phyloP scores from a whole-genome alignment of 2,113 vertebrate genomes.

The Isichthys henryi region DNA sequence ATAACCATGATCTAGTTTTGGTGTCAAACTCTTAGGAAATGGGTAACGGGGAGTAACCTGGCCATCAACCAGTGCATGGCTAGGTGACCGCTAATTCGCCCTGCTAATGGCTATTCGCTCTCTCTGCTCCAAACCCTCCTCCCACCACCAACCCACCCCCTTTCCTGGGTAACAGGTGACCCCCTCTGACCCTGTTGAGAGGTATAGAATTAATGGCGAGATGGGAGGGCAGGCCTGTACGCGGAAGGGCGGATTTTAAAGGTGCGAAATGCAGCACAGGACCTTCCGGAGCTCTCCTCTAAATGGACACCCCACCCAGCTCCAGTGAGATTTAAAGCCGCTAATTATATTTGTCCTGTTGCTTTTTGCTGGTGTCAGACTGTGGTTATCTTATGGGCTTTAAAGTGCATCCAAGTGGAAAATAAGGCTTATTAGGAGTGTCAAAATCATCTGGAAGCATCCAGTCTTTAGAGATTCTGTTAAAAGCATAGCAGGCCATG shows the following conservation, averaged over 20 bases:
- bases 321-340: neutral
- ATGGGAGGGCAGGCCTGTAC: neutral
- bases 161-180: neutral
- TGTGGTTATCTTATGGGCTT: neutral
- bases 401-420: neutral
- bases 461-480: neutral
- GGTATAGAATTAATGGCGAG: neutral
- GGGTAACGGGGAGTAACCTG: neutral
- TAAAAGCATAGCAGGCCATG: neutral
- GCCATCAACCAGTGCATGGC: neutral
- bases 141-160: neutral
- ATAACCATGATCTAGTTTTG: constrained; percentile 23
- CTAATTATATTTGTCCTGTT: neutral
- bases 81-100: neutral
- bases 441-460: neutral
- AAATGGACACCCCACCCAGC: neutral
- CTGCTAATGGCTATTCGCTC: neutral
- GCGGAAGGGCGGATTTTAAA: neutral
- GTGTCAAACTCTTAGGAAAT: constrained; percentile 8
- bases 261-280: neutral
- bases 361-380: neutral
- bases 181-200: neutral
- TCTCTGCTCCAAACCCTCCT: neutral
- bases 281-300: neutral
- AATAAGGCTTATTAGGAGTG: constrained; percentile 13